phyloP scores from a whole-genome alignment of 2,113 vertebrate species.

The Phoxinus phoxinus region DNA sequence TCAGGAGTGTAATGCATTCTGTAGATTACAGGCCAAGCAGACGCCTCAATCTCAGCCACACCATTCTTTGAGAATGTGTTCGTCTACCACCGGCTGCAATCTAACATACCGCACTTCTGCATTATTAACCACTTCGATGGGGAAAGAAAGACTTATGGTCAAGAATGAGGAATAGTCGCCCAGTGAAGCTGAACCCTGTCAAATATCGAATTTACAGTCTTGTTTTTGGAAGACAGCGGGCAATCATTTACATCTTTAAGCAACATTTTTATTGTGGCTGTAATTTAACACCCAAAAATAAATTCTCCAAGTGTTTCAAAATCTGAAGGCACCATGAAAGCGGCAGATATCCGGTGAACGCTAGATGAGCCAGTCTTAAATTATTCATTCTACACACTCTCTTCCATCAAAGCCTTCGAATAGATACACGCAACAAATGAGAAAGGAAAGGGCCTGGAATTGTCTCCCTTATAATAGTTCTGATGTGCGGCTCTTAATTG shows the following conservation, averaged over 20 bases:
- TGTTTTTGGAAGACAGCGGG: conserved; percentile 24
- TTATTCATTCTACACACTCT: conserved; percentile 40
- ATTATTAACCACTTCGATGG: conserved; percentile 64
- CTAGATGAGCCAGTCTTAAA: conserved; percentile 46
- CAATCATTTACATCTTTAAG: conserved; percentile 54
- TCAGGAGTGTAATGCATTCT: conserved; percentile 45
- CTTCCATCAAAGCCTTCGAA: conserved; percentile 36
- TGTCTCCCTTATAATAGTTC: neutral
- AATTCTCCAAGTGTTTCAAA: conserved; percentile 41
- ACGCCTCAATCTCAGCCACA: conserved; percentile 52
- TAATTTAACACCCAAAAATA: conserved; percentile 27
- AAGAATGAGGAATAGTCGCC: conserved; percentile 48
- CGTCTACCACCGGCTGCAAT: conserved; percentile 54
- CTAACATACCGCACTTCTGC: conserved; percentile 54
- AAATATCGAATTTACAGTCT: conserved; percentile 32
- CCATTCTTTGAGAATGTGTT: conserved; percentile 58
- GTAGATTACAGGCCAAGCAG: conserved; percentile 29
- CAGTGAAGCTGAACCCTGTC: conserved; percentile 19
- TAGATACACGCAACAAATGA: conserved; percentile 40
- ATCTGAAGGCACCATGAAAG: conserved; percentile 37
- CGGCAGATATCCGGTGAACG: conserved; percentile 33
- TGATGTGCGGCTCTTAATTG: conserved; percentile 13
- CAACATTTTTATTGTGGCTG: conserved; percentile 32
- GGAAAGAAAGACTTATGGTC: conserved; percentile 29
- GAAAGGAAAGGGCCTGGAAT: neutral